Base-by-base conservation (phyloP, 35 echinoderm and acorn worm species). In the Stichopus chloronotus region DNA sequence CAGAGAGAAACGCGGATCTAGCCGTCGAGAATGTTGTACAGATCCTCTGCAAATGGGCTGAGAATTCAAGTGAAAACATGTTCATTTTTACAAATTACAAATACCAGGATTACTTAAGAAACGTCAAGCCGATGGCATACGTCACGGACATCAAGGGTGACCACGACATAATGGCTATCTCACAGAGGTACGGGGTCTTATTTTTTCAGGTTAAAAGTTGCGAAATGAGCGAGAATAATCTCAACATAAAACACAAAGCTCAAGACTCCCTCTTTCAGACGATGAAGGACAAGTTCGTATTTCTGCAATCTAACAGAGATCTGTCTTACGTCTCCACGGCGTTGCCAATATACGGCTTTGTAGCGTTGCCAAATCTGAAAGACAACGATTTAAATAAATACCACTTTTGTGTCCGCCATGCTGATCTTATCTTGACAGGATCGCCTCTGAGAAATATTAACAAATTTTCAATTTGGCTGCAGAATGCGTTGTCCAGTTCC, bases 151-250 rank as follows among this genome's bases (percentile, higher is more conserved):
- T 78, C 25, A 54, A 78, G 11, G 90, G 90, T n/a, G 90, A 91
- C n/a, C 90, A 91, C 43, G 90, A 91, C 20, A 77, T 91, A n/a
- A 78, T 91, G 71, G 90, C 90, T 20, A 55, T 91, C 56, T 91
- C 76, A 7, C 24, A 91, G 43, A 23, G 9, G 21, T 53, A 78
- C 17, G 90, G 90, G 5, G 90, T 91, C 16, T 78, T 91, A 19
- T 91, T 91, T 58, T 57, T 91, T 79, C 90, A 91, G 56, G 76
- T 91, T 16, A 91, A 91, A 59, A 91, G 90, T 65, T 91, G 90
- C 52, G 76, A 91, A 79, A 20, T 17, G 12, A 58, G n/a, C 9
- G 90, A 79, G 24, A 91, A 19, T 17, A 77, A 57, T 30, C 14
- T 79, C n/a, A 91, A 91, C 21, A 10, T 91, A 78, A 54, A 52